phyloP scores from a whole-genome alignment of 2,888 invertebrate genomes.

The Apodemia mormo region DNA sequence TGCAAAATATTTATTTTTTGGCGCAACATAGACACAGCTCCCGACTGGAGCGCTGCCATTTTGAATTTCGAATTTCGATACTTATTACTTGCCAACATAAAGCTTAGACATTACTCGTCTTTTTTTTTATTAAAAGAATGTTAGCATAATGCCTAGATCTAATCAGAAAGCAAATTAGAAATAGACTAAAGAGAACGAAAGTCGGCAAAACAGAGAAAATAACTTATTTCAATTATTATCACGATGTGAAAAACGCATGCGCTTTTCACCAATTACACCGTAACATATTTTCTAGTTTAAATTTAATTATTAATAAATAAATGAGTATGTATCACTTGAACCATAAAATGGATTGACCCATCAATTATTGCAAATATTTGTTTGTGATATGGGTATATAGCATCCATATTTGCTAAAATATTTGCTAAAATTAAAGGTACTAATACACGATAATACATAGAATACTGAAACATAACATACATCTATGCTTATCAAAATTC shows the following conservation, averaged over 20 bases:
- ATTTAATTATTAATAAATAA: too few relatives aligned
- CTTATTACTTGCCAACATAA: not conserved
- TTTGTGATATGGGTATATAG: too few relatives aligned
- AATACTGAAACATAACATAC: too few relatives aligned
- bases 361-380: too few relatives aligned
- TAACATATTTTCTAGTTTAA: conserved; percentile 1
- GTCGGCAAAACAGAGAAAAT: conserved; percentile 58
- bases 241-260: conserved; percentile 62
- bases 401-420: too few relatives aligned
- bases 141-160: not conserved
- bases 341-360: too few relatives aligned
- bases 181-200: conserved; percentile 26
- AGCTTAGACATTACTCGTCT: not conserved
- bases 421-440: too few relatives aligned
- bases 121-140: not conserved
- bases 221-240: conserved; percentile 80
- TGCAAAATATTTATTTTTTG: conserved; percentile 78
- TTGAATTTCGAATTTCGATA: conserved; percentile 34
- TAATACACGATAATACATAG: too few relatives aligned
- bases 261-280: conserved; percentile 59
- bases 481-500: too few relatives aligned
- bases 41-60: conserved; percentile 42
- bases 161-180: not conserved
- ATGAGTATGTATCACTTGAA: too few relatives aligned
- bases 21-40: conserved; percentile 54